These are phyloP conservation scores for Hydrozoanthus gracilis DNA, from an alignment of 92 coral and sea anemone species.

Conservation along the genomic window DNA sequence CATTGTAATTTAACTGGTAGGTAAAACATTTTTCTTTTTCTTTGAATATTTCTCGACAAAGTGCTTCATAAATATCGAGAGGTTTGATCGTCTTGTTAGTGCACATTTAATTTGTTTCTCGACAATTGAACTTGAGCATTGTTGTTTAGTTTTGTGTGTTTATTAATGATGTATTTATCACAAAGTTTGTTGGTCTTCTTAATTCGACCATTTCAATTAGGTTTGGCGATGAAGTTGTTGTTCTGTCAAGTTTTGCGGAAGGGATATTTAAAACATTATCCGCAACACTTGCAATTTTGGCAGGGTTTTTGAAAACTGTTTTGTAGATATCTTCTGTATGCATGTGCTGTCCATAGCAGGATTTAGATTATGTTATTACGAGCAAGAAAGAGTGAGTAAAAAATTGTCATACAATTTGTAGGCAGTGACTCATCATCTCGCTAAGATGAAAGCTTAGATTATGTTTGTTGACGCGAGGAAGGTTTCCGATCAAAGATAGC, in stretches of 20 bases:
- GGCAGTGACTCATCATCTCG: neutral
- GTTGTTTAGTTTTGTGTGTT: constrained; percentile 45
- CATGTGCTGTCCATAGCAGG: constrained; percentile 32
- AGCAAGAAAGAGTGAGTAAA: neutral
- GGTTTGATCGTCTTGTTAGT: constrained; percentile 7
- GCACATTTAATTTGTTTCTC: constrained; percentile 54
- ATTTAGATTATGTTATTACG: neutral
- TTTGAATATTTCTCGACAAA: neutral
- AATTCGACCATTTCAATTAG: constrained; percentile 49
- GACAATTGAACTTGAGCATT: constrained; percentile 58
- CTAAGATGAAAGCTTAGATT: neutral
- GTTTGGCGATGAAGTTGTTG: constrained; percentile 15
- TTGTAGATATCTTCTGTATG: neutral
- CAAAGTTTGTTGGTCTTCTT: constrained; percentile 24
- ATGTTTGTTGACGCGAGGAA: neutral
- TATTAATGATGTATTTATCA: constrained; percentile 26
- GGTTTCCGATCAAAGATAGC: neutral
- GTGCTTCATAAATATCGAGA: neutral
- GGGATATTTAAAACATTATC: constrained; percentile 24
- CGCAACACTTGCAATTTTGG: neutral
- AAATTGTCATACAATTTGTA: neutral
- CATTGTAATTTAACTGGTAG: constrained; percentile 36
- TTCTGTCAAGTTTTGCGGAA: neutral
- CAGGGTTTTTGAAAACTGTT: neutral
- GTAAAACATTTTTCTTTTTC: neutral